Evolutionary conservation across 2,113 vertebrate species (phyloP).

Genomic region (Diglossa brunneiventris): DNA sequence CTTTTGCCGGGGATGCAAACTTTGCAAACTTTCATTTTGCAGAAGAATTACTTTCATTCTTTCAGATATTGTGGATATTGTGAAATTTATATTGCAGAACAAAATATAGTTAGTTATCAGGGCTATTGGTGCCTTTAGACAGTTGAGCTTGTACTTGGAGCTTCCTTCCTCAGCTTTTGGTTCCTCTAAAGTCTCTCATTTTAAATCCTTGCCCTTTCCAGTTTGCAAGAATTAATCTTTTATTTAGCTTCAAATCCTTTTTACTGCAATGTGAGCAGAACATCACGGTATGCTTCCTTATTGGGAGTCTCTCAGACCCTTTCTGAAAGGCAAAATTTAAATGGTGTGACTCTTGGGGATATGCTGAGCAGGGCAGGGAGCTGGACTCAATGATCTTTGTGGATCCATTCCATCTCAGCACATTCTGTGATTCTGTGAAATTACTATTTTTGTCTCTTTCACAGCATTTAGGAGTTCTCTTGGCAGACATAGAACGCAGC

Average conservation of each 20-base stretch:
- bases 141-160: neutral
- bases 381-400: neutral
- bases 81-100: neutral
- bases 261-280: neutral
- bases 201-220: neutral
- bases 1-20: fast-evolving
- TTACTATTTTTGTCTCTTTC: neutral
- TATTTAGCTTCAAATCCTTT: neutral
- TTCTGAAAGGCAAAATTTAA: neutral
- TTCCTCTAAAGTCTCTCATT: neutral
- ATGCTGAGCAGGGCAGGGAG: neutral
- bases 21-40: neutral
- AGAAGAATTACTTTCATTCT: neutral
- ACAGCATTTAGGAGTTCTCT: neutral
- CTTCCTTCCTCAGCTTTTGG: neutral
- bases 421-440: neutral
- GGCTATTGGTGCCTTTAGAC: neutral
- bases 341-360: neutral
- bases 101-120: neutral
- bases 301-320: neutral
- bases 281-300: neutral
- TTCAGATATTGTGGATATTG: neutral
- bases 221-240: neutral
- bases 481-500: neutral
- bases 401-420: neutral